These are phyloP conservation scores for Bombus sibiricus DNA, from an alignment of 1,140 invertebrate species.

Conservation along the genomic window DNA sequence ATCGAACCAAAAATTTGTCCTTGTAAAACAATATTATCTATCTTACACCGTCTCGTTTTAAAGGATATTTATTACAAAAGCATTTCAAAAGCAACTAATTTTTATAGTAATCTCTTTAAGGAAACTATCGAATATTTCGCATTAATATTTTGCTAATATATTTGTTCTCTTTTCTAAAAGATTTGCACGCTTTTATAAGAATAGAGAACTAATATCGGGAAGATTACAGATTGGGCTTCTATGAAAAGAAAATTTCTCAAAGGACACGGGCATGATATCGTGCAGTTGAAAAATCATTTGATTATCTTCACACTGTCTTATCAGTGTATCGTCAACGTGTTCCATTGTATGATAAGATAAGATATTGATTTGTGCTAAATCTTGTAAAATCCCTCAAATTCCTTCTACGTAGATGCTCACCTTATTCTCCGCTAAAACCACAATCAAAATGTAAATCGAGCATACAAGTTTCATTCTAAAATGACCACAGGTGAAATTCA, in stretches of 20 bases:
- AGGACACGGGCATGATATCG: not conserved
- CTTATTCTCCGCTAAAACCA: constrained; percentile 23
- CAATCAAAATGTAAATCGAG: constrained; percentile 32
- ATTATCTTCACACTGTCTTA: not conserved
- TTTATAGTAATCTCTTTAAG: not conserved
- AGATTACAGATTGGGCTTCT: not conserved
- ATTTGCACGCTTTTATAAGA: not conserved
- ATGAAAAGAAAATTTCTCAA: not conserved
- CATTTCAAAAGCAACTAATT: not conserved
- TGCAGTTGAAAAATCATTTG: not conserved
- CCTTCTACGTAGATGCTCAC: not conserved
- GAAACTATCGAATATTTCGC: not conserved
- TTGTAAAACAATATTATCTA: not conserved
- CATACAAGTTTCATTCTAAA: constrained; percentile 27
- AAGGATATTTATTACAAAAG: not conserved
- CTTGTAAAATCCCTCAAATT: not conserved
- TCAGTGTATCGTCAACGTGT: not conserved
- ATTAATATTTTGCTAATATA: not conserved
- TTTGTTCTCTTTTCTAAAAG: not conserved
- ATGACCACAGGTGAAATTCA: not conserved
- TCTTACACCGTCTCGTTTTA: not conserved
- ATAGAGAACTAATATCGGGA: not conserved
- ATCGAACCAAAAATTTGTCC: constrained; percentile 19
- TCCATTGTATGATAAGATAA: not conserved
- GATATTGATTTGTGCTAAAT: not conserved